A percentile compares a stretch with the other conserved stretches of the same genome.
These are phyloP conservation scores for Phaethon lepturus DNA, from an alignment of 2,113 vertebrate species.

Conservation along the genomic window DNA sequence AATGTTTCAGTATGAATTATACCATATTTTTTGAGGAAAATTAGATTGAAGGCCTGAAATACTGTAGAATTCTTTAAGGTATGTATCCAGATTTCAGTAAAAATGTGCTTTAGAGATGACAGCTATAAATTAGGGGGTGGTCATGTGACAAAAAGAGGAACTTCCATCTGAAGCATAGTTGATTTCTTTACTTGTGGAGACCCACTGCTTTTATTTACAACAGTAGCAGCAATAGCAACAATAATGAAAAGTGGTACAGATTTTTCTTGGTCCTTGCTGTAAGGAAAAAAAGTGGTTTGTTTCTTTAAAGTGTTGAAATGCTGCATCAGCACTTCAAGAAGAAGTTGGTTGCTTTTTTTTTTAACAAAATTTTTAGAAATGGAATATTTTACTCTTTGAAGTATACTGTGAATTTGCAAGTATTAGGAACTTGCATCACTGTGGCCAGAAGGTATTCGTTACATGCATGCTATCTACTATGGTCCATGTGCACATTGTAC, in stretches of 20 bases:
- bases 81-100: background rate
- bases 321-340: background rate
- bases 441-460: background rate
- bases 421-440: background rate
- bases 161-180: background rate
- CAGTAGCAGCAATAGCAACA: background rate
- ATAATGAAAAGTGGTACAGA: background rate
- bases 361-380: background rate
- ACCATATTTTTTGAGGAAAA: background rate
- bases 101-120: background rate
- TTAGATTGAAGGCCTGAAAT: background rate
- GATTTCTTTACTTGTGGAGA: background rate
- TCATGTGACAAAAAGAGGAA: background rate
- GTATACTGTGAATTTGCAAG: background rate
- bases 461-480: background rate
- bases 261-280: background rate
- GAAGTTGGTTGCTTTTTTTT: background rate
- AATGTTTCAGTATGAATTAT: background rate
- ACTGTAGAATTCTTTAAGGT: background rate
- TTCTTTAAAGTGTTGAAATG: background rate
- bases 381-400: background rate
- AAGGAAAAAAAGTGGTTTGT: background rate
- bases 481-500: background rate
- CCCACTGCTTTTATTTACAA: background rate
- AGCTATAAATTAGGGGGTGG: background rate